Percentiles rank a stretch among this genome's conserved stretches.
Evolutionary conservation across 35 echinoderm and acorn worm species (phyloP).

Genomic region (Chiridota heheva): DNA sequence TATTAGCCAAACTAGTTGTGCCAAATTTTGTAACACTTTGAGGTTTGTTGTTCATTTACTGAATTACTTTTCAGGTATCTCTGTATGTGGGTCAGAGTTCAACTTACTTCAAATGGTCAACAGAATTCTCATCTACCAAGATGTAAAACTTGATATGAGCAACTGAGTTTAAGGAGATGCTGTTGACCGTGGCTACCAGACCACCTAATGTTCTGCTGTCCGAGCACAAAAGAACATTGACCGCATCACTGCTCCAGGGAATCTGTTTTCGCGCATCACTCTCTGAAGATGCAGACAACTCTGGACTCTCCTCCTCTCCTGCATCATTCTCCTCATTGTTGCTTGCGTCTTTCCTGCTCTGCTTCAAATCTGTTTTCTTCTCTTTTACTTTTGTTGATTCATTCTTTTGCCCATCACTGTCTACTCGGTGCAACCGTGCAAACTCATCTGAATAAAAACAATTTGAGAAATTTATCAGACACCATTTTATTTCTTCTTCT

Average conservation of each 20-base stretch:
- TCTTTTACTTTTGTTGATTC: no score
- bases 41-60: neutral
- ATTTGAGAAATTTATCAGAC: no score
- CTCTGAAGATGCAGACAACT: no score
- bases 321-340: no score
- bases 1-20: neutral
- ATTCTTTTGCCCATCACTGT: no score
- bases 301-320: no score
- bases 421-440: no score
- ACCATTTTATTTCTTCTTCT: no score
- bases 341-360: no score
- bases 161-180: conserved; percentile 61
- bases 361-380: no score
- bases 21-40: neutral
- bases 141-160: conserved; percentile 80
- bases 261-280: neutral
- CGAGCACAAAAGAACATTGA: conserved; percentile 83
- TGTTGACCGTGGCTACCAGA: conserved; percentile 80
- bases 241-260: neutral
- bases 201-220: conserved; percentile 77
- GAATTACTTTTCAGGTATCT: neutral
- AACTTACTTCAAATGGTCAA: conserved; percentile 67
- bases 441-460: no score
- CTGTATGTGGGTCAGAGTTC: no score
- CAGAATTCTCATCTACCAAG: conserved; percentile 67